phyloP scores from a whole-genome alignment of 2,797 vertebrate genomes.

The Saxicola maurus region DNA sequence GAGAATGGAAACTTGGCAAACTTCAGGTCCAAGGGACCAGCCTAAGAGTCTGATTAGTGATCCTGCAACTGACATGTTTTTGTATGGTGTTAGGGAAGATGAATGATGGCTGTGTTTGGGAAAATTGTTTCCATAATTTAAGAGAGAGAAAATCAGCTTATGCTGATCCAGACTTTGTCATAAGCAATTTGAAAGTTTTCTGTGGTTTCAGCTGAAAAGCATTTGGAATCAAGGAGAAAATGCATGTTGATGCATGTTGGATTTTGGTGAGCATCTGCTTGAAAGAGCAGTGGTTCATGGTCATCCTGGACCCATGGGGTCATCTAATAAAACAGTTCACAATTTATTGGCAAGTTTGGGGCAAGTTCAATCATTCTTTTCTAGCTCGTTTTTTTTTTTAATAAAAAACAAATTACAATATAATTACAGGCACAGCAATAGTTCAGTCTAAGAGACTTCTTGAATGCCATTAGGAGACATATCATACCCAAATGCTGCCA shows the following conservation, averaged over 20 bases:
- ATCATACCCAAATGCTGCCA: background rate
- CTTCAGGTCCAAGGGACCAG: background rate
- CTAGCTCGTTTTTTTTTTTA: background rate
- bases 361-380: background rate
- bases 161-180: background rate
- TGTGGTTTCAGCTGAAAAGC: background rate
- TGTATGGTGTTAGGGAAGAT: background rate
- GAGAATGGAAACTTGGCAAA: slow-evolving; percentile 14
- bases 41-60: background rate
- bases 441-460: background rate
- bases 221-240: background rate
- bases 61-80: background rate
- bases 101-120: background rate
- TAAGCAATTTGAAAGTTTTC: background rate
- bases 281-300: background rate
- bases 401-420: background rate
- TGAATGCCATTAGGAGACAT: background rate
- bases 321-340: background rate
- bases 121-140: background rate
- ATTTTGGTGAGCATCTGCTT: background rate
- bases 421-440: background rate
- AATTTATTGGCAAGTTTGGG: background rate
- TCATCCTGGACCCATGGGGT: background rate
- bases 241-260: background rate
- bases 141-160: background rate